Conservation (phyloP, 2,797 vertebrate species). For the Gymnothorax reevesii region DNA sequence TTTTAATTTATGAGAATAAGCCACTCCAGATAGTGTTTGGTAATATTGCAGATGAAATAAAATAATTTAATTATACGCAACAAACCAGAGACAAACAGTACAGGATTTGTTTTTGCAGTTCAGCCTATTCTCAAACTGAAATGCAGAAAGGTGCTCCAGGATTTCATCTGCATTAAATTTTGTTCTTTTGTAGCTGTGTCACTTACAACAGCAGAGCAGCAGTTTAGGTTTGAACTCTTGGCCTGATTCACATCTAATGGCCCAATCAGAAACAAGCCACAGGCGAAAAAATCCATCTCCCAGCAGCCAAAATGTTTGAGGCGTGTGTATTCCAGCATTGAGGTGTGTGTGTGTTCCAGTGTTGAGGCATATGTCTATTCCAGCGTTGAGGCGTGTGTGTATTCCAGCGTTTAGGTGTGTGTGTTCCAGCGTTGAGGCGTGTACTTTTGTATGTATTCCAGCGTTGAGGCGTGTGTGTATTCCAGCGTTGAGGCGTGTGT, state of each 20-base stretch:
- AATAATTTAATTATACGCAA: background rate
- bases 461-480: no score
- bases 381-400: no score
- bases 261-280: background rate
- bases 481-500: no score
- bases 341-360: no score
- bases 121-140: background rate
- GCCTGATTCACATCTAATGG: background rate
- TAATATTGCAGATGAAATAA: background rate
- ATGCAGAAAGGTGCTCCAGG: background rate
- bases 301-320: background rate
- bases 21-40: background rate
- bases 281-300: background rate
- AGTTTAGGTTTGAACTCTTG: background rate
- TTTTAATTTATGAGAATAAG: background rate
- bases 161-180: background rate
- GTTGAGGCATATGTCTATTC: no score
- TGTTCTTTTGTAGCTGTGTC: background rate
- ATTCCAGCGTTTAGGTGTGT: no score
- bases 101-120: background rate
- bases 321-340: no score
- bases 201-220: no score
- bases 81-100: background rate
- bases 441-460: no score
- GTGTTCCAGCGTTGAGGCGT: no score